These are phyloP conservation scores for Trichacis sp. DNA, from an alignment of 2,888 invertebrate genomes.

Conservation along the genomic window DNA sequence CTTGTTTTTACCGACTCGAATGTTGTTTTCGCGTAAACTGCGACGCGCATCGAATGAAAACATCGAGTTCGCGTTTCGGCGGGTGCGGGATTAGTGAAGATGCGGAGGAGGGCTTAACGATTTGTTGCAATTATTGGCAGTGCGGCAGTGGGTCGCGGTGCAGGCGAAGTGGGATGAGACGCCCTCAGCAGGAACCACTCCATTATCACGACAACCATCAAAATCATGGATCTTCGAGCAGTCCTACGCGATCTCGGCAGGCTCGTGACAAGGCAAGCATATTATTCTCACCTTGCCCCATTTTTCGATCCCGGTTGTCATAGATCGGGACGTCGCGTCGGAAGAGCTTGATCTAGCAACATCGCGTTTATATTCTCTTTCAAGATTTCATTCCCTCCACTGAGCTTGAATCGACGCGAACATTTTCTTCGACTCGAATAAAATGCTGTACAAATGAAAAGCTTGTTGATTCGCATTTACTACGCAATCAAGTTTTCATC, in stretches of 20 bases:
- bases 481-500: too few relatives aligned
- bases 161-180: constrained; percentile 68
- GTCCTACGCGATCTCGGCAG: constrained; percentile 58
- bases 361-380: constrained; percentile 2
- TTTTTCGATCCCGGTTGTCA: neutral
- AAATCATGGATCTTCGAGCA: constrained; percentile 58
- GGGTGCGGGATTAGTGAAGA: too few relatives aligned
- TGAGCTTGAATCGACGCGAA: too few relatives aligned
- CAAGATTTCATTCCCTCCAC: too few relatives aligned
- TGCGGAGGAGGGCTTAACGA: neutral
- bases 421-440: too few relatives aligned
- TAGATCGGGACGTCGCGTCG: too few relatives aligned
- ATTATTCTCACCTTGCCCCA: neutral
- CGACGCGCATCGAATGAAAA: neutral
- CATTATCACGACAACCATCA: constrained; percentile 52
- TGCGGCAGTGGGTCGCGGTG: constrained; percentile 69
- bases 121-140: constrained; percentile 50
- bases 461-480: too few relatives aligned
- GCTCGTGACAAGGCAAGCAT: constrained; percentile 57
- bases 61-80: too few relatives aligned
- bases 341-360: neutral
- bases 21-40: neutral
- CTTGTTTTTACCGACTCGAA: neutral
- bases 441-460: too few relatives aligned
- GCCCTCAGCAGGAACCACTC: constrained; percentile 65